Base-by-base conservation (phyloP, 2,797 vertebrate genomes). In the Pteropus rufus region DNA sequence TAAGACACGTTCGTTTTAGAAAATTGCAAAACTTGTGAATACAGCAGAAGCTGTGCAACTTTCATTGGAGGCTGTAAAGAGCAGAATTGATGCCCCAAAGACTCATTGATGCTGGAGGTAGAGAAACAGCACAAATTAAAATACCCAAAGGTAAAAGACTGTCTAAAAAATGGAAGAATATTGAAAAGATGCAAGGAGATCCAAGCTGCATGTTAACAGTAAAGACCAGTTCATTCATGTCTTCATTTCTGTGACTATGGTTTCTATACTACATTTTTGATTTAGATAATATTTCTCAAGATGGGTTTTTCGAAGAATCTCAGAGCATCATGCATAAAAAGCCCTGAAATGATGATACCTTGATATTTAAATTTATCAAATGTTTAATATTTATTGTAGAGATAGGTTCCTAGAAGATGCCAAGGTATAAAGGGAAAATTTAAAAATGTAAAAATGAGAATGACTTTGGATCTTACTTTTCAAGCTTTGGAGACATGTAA, bases 251-350 rank as follows among this genome's bases (percentile, higher is more conserved):
- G 84, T 90, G 41, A 15, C 44, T 81, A 3, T 86, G 23, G 31
- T 73, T 67, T 90, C 34, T 60, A 0, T 46, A 62, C 79, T 26
- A 65, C 56, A 39, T n/a, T 60, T 93, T 92, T 49, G 1, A 39
- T 85, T 85, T 89, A 85, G 60, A 44, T 93, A 44, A 7, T 29
- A 29, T 87, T 87, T 94, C 41, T 94, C n/a, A 87, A 73, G 36
- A 73, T 62, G 36, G 46, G 14, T n/a, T 72, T 93, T 89, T 49
- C 76, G 60, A 89, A 75, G 15, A 70, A 67, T 67, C 23, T 21
- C 64, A 79, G 64, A 79, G 21, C 69, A 73, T 67, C 10, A 54
- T 29, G 11, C n/a, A 34, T 8, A 46, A 64, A 65, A 83, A 89
- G 11, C 23, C 58, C 34, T 62, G 64, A 92, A 54, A 52, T 91